Evolutionary conservation across 1,140 invertebrate species (phyloP).

Genomic region (Aphelinus atriplicis): DNA sequence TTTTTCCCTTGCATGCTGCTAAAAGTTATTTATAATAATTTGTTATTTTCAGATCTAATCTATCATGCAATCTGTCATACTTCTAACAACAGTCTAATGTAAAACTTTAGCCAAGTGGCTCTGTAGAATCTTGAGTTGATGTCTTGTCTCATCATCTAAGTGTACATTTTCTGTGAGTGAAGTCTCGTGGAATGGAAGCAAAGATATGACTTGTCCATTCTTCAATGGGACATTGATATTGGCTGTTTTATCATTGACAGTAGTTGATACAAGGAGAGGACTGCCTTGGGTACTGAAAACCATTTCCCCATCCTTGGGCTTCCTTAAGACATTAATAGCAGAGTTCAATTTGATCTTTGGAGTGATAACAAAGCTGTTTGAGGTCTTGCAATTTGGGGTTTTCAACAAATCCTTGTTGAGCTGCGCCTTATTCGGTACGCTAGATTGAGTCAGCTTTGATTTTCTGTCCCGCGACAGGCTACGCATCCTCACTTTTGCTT

Average conservation of each 20-base stretch:
- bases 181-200: slow-evolving; percentile 62
- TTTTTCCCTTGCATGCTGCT: neutral
- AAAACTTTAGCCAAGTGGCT: slow-evolving; percentile 38
- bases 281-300: slow-evolving; percentile 75
- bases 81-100: slow-evolving; percentile 3
- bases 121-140: slow-evolving; percentile 34
- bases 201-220: slow-evolving; percentile 71
- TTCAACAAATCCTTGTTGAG: slow-evolving; percentile 43
- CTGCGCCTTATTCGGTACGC: neutral
- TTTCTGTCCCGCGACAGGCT: slow-evolving; percentile 45
- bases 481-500: slow-evolving; percentile 36
- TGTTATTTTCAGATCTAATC: too few species aligned
- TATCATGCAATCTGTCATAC: too few species aligned
- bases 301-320: slow-evolving; percentile 73
- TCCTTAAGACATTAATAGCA: slow-evolving; percentile 70
- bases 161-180: slow-evolving; percentile 27
- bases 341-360: slow-evolving; percentile 69
- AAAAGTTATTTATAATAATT: slow-evolving; percentile 18
- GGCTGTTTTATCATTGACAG: slow-evolving; percentile 64
- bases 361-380: slow-evolving; percentile 48
- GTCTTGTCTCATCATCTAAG: slow-evolving; percentile 38
- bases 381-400: slow-evolving; percentile 50
- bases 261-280: slow-evolving; percentile 69
- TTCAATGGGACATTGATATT: slow-evolving; percentile 73
- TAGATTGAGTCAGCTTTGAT: slow-evolving; percentile 31